Base-by-base conservation (phyloP, 2,113 vertebrate species). In the Macaca nemestrina region DNA sequence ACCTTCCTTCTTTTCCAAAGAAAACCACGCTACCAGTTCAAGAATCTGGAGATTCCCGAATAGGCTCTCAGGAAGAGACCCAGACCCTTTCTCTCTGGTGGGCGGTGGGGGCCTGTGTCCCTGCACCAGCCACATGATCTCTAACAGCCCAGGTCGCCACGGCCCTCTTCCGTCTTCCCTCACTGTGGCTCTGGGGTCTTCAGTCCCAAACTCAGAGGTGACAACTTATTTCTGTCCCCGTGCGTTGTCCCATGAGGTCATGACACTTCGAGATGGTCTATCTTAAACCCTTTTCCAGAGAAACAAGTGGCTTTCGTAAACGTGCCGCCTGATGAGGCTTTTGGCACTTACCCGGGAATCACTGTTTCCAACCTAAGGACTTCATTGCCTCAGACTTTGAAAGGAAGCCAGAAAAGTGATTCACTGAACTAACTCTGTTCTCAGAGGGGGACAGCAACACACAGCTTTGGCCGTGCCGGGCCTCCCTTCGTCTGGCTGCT, bases 61-160 rank as follows among this genome's bases (percentile, higher is more conserved):
- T 23, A 9, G 45, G 32, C 2, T 18, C 18, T 73, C 38, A 8
- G 2, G 30, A 67, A 23, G 50, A 80, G 13, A 57, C 13, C 32
- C 12, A 3, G 70, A 27, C 52, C 12, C 17, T 8, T 17, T 20
- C 61, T 32, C 8, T 8, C 48, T 1, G 0, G 48, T 50, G 12
- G 13, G 45, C 40, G 40, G 40, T 40, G 4, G n/a, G 12, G 20
- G 3, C 14, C 50, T 0, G 0, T 2, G 12, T 13, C n/a, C 35
- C 30, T 23, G 38, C 2, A 8, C 3, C 22, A 4, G 55, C 4
- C 8, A 14, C 4, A 22, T 25, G 27, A 13, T 35, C 13, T 12
- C 30, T 32, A 12, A 13, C 5, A 18, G 16, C 22, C 16, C 3
- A 5, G 17, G 14, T 23, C 72, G 2, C 18, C 73, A 3, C 0